Evolutionary conservation across 2,888 invertebrate genomes (phyloP).

Genomic region (Clusia tigrina): DNA sequence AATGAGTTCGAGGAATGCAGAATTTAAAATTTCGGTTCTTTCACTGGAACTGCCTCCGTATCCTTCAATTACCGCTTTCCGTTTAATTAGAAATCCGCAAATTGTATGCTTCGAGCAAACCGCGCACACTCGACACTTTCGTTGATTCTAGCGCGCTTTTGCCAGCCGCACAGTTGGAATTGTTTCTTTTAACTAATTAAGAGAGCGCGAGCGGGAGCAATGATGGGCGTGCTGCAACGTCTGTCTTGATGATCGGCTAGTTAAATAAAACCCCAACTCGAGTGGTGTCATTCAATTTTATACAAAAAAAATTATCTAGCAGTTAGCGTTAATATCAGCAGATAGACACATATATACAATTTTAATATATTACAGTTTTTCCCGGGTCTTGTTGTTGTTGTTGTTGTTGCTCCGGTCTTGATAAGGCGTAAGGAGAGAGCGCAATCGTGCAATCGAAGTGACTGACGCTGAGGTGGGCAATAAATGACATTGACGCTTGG

Average conservation of each 20-base stretch:
- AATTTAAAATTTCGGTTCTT: too few relatives aligned
- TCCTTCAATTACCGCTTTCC: too few relatives aligned
- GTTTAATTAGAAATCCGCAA: too few relatives aligned
- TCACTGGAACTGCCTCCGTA: too few relatives aligned
- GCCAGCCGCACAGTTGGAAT: constrained; percentile 57
- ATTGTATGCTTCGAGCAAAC: too few relatives aligned
- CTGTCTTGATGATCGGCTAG: constrained; percentile 50
- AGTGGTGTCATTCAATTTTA: constrained; percentile 15
- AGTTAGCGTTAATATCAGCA: constrained; percentile 12
- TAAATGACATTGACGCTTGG: not conserved
- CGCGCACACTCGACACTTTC: too few relatives aligned
- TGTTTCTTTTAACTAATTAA: constrained; percentile 56
- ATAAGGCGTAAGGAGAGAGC: not conserved
- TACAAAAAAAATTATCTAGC: constrained; percentile 12
- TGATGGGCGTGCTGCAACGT: too few relatives aligned
- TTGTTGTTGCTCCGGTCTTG: not conserved
- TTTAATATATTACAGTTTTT: constrained; percentile 8
- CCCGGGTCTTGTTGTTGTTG: constrained; percentile 17
- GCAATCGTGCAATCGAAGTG: not conserved
- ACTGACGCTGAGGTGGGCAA: not conserved
- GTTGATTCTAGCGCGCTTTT: too few relatives aligned
- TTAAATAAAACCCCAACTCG: constrained; percentile 22
- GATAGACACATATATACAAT: constrained; percentile 1
- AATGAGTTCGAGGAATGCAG: too few relatives aligned
- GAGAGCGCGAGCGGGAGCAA: constrained; percentile 43